A percentile compares a stretch with the other conserved stretches of the same genome.
phyloP scores from a whole-genome alignment of 2,797 vertebrate species.

The Rhinella marina region DNA sequence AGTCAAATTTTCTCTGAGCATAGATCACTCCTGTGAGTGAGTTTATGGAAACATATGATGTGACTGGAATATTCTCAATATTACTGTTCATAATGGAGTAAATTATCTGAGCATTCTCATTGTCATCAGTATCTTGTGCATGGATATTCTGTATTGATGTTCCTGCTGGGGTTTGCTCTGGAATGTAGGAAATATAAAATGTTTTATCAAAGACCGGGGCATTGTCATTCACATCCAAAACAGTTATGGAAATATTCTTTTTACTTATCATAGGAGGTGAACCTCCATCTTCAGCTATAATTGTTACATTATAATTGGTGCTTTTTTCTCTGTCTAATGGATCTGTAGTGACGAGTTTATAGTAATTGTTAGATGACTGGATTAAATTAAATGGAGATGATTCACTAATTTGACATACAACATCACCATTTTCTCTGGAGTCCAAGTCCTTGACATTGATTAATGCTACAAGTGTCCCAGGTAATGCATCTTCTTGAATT shows the following conservation, averaged over 20 bases:
- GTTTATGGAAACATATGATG: conserved; percentile 42
- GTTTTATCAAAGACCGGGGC: conserved; percentile 11
- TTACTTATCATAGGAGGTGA: neutral
- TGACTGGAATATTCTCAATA: conserved; percentile 23
- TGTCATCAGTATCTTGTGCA: conserved; percentile 15
- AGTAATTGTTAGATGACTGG: conserved; percentile 26
- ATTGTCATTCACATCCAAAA: conserved; percentile 37
- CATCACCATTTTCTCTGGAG: conserved; percentile 3
- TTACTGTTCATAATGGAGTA: conserved; percentile 9
- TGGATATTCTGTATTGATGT: conserved; percentile 22
- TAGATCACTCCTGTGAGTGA: conserved; percentile 21
- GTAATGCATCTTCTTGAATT: conserved; percentile 19
- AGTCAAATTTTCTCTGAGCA: conserved; percentile 29
- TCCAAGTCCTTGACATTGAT: conserved; percentile 22
- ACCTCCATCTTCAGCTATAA: conserved; percentile 24
- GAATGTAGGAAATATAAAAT: conserved; percentile 24
- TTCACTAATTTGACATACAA: neutral
- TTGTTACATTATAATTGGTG: conserved; percentile 15
- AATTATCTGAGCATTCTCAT: neutral
- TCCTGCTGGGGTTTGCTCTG: conserved; percentile 21
- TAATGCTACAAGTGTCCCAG: conserved; percentile 29
- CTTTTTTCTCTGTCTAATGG: conserved; percentile 18
- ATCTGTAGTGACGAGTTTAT: conserved; percentile 20
- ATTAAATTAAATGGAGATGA: neutral
- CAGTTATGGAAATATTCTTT: neutral